Evolutionary conservation across 2,888 invertebrate genomes (phyloP).

Genomic region (Cylindroiulus punctatus): DNA sequence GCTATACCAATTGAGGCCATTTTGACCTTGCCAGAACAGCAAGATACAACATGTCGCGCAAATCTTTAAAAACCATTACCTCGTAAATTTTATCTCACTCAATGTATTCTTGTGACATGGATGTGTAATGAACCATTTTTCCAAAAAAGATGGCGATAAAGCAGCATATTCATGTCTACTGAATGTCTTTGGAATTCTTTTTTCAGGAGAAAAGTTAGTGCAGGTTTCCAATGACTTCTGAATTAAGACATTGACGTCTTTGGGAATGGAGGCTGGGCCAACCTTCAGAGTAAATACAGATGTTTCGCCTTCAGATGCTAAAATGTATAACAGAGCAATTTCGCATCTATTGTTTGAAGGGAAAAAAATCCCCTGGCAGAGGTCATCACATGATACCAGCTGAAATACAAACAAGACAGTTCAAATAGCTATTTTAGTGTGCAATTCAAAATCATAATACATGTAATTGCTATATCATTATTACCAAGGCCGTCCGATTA

Average conservation of each 20-base stretch:
- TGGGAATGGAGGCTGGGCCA: neutral
- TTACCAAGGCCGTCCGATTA: constrained; percentile 34
- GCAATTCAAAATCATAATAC: no score
- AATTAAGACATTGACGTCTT: neutral
- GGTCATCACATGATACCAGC: constrained; percentile 51
- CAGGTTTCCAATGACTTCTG: neutral
- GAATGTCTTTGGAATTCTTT: neutral
- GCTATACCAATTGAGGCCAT: neutral
- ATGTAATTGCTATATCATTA: neutral
- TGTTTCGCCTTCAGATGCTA: constrained; percentile 15
- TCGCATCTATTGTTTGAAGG: constrained; percentile 40
- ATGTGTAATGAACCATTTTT: constrained; percentile 3
- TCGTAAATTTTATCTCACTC: neutral
- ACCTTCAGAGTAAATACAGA: neutral
- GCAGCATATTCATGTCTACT: neutral
- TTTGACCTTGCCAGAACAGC: neutral
- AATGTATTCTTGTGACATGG: neutral
- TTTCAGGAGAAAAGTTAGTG: neutral
- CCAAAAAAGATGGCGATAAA: neutral
- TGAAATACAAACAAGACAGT: neutral
- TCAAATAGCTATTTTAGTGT: neutral
- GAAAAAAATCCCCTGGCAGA: constrained; percentile 44
- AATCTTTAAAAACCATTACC: neutral
- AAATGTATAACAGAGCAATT: constrained; percentile 45
- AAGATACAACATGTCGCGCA: neutral